Base-by-base conservation (phyloP, 92 coral and sea anemone genomes). In the Palythoa grandiflora region DNA sequence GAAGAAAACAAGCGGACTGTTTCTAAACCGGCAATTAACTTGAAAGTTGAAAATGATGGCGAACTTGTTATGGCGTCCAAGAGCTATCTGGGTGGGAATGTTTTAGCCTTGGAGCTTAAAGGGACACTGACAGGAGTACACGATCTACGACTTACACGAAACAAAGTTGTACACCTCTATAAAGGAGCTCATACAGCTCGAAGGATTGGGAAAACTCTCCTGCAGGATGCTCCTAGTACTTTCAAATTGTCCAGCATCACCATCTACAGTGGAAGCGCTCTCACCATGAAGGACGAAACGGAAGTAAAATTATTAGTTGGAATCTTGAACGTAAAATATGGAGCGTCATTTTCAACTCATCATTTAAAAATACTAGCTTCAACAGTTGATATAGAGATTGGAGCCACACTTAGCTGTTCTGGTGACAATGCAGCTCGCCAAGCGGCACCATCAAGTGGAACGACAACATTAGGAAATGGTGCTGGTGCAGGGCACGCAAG, bases 401-500 rank as follows among this genome's bases (percentile, higher is more conserved):
- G 94, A 20, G 94, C 88, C 7, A 47, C 57, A 36, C 89, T 92
- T 35, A 90, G 91, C 75, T 90, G 92, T 39, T 89, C 94, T 16
- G 94, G 92, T 11, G 87, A 89, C 21, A 92, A 89, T 76, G 63
- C 54, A 21, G 94, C 91, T 36, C 73, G 91, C 54, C 83, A 74
- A 38, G 76, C 89, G 2, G 89, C 75, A 2, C 71, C 88, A 38
- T 80, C 91, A 19, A 36, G 70, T 16, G 53, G 36, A 65, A 75
- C 28, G 36, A 86, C 92, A 11, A 48, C 54, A 28, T 66, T 92
- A 16, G 50, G 88, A 12, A 75, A 1, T 13, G 92, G 94, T 65
- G 87, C 88, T 86, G 94, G 94, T 20, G 94, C 92, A 2, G 94
- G 94, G 51, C 94, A 92, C 68, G 92, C 92, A 53, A 89, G 88